Evolutionary conservation across 2,797 vertebrate species (phyloP), one percentile per base, ranked within the genome.

Genomic region (Craterocephalus amniculus): DNA sequence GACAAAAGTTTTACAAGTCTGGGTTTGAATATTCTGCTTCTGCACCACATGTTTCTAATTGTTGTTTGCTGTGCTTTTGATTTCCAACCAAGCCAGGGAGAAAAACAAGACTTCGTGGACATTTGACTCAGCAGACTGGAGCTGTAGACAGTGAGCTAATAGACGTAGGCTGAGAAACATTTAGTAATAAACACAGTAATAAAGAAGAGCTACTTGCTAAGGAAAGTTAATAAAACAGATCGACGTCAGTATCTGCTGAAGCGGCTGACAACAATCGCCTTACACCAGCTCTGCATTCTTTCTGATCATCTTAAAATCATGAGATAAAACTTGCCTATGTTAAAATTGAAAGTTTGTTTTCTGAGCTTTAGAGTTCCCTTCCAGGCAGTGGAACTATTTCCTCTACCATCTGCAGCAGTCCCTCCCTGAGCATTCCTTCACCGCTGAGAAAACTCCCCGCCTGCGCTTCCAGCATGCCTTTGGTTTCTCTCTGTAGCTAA

Each of bases 401-500:
- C 92, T 94, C 81, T 90, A 90, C 91, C 93, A 91, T 92, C 88
- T 88, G 91, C 88, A 87, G 70, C 36, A 68, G 89, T 91, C 91
- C 92, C 94, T 95, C 94, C 91, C 92, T 87, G 82, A 93, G 89
- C 94, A 95, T 95, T 95, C 94, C 94, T 94, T 74, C 87, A 90
- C 86, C 81, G 76, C 93, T 84, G 87, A 92, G 92, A 95, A 94
- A 94, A 94, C 91, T 94, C 93, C 91, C 91, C 67, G 87, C 87
- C 78, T 90, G 77, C 85, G 85, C 87, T 86, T 91, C 87, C 90
- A 94, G 85, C 87, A 91, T 92, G 90, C 87, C 87, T 91, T 92
- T 90, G 89, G 90, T 90, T 92, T 92, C 84, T 85, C 63, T 87
- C 81, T 87, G 74, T 40, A 74, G 74, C 80, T 88, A 79, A 90